Base-by-base conservation (phyloP, 2,113 vertebrate species). In the Ophthalmolycus amberensis region DNA sequence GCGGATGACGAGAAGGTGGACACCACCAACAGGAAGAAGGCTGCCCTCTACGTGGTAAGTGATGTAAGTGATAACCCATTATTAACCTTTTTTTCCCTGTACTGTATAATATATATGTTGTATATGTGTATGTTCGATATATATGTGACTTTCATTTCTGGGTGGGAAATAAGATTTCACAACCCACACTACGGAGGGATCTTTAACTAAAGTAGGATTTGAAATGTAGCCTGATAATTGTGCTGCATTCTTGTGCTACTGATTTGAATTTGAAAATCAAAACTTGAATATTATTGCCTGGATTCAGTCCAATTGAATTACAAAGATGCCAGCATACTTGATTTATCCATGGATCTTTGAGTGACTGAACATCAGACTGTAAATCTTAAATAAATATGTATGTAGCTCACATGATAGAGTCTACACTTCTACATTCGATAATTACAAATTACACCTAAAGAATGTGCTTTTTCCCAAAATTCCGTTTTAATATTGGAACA, bases 31-130 rank as follows among this genome's bases (percentile, higher is more conserved):
- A 94, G 58, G 86, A 94, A 93, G 67, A 95, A 95, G 91, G 94
- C 83, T 1, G 75, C 89, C 74, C 94, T 96, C 82, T 93, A 94
- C 85, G 94, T 95, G 95, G 95, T 95, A 88, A 93, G 88, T 20
- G 63, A 32, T 6, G 37, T n/a, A 60, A 66, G 1, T 46, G 29
- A 25, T 27, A 32, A 20, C 4, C 50, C 9, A 4, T 15, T 50
- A n/a, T 58, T 11, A 5, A 70, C 4, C 48, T 34, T n/a, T n/a
- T 56, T n/a, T 52, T 29, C 29, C 20, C 50, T 25, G n/a, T n/a
- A 11, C n/a, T 50, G 48, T 22, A 1, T 8, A 7, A 20, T 50
- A 50, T 20, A 50, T 50, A 50, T 50, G 18, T 50, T 20, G 22
- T 52, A 25, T 56, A 1, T 56, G n/a, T 58, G 54, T 6, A 25